Evolutionary conservation across 2,888 invertebrate species (phyloP), one percentile per base, ranked within the genome.

Genomic region (Zaprionus obscuricornis): DNA sequence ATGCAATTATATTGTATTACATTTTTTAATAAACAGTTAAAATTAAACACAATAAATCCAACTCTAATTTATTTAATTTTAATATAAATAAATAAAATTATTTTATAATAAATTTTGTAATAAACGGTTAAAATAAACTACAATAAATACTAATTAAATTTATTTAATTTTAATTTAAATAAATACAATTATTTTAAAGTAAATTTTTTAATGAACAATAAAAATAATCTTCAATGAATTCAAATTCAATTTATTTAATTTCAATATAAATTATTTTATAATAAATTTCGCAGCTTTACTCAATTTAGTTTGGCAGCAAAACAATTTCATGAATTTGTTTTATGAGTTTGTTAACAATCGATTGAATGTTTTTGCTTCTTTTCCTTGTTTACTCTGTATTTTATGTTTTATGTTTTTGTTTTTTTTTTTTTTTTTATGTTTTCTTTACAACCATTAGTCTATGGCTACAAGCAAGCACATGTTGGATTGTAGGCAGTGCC

Each of bases 311-410:
- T 18, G 36, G 31, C 13, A 37, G 11, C 2, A 11, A 26, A 33
- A 16, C 34, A 51, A 66, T 31, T 43, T 49, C 40, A 39, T 64
- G 18, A 34, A 54, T 60, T 67, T 62, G 58, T 62, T 69, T 63
- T 52, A 62, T 37, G 52, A 58, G 74, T 72, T n/a, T 77, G 72
- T 72, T 77, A 63, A 73, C 62, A 69, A 64, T 66, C 75, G 73
- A 74, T 74, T 74, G 40, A 60, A 47, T 56, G 68, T 57, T 65
- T 29, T 46, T 26, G 27, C 37, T 31, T 47, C 55, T 50, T 46
- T 49, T 47, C 43, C 26, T 17, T 40, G 18, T 11, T 10, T 11
- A 24, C 10, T 6, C 29, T 11, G 7, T 50, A 55, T 45, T 24
- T 34, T 57, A 62, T 68, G 72, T 63, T 68, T 46, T 33, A 52